A percentile compares a stretch with the other conserved stretches of the same genome.
Evolutionary conservation across 2,113 vertebrate species (phyloP).

Genomic region (Herpetotheres cachinnans): DNA sequence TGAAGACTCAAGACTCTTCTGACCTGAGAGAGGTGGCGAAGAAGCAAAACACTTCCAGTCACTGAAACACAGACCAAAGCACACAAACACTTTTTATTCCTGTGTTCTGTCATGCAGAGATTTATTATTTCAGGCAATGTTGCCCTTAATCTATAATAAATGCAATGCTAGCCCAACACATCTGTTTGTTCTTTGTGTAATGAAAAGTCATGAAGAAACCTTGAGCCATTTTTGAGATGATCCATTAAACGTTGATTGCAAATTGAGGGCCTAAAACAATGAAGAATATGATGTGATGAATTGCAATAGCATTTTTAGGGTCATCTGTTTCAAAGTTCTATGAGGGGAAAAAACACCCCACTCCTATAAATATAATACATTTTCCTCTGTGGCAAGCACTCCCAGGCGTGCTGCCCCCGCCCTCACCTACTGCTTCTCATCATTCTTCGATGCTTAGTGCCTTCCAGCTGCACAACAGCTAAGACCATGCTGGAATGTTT

Average conservation of each 20-base stretch:
- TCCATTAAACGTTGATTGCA: background rate
- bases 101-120: background rate
- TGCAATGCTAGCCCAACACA: background rate
- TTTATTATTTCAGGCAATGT: background rate
- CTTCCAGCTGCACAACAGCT: background rate
- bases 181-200: background rate
- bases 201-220: background rate
- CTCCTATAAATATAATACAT: background rate
- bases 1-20: background rate
- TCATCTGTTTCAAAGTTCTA: background rate
- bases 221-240: background rate
- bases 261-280: background rate
- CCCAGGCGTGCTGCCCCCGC: background rate
- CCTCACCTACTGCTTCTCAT: background rate
- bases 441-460: rapidly evolving
- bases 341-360: too few species aligned
- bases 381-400: background rate
- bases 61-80: background rate
- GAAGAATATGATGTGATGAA: background rate
- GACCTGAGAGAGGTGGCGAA: background rate
- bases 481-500: background rate
- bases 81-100: background rate
- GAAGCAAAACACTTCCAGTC: background rate
- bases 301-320: background rate
- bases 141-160: background rate